phyloP scores from a whole-genome alignment of 1,140 invertebrate genomes.

The Hyposmocoma kahamanoa region DNA sequence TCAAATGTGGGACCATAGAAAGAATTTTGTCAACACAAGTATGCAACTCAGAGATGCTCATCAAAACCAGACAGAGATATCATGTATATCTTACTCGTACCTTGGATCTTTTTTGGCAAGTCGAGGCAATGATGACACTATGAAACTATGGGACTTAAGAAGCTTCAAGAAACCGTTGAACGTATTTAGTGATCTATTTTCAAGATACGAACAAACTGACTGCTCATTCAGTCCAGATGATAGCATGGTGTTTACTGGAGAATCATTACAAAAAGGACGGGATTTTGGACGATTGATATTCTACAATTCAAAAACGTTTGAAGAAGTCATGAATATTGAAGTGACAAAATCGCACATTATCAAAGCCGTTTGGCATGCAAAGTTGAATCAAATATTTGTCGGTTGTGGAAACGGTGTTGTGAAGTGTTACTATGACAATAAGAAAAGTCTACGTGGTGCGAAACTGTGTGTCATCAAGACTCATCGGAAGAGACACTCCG shows the following conservation, averaged over 20 bases:
- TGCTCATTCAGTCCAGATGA: conserved; percentile 97
- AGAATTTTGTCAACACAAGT: conserved; percentile 87
- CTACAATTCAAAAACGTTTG: conserved; percentile 86
- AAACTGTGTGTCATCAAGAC: conserved; percentile 92
- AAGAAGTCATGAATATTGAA: conserved; percentile 82
- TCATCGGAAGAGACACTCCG: conserved; percentile 83
- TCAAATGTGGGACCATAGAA: conserved; percentile 95
- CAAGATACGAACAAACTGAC: conserved; percentile 93
- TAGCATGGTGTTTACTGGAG: conserved; percentile 89
- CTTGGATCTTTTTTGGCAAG: conserved; percentile 86
- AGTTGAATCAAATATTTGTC: conserved; percentile 96
- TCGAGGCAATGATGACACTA: conserved; percentile 91
- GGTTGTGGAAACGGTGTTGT: conserved; percentile 94
- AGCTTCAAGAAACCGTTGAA: conserved; percentile 87
- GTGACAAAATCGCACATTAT: conserved; percentile 90
- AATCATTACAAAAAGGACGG: conserved; percentile 84
- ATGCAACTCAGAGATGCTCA: conserved; percentile 88
- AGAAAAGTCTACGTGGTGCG: conserved; percentile 90
- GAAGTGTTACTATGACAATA: conserved; percentile 93
- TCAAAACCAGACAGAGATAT: conserved; percentile 86
- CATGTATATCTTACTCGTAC: conserved; percentile 91
- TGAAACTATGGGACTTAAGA: conserved; percentile 96
- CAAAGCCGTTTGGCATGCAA: conserved; percentile 95
- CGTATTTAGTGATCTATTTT: conserved; percentile 82
- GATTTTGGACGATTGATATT: conserved; percentile 86